Percentiles rank a stretch among this genome's conserved stretches.
phyloP scores from a whole-genome alignment of 1,140 invertebrate genomes.

The Zophobas morio region DNA sequence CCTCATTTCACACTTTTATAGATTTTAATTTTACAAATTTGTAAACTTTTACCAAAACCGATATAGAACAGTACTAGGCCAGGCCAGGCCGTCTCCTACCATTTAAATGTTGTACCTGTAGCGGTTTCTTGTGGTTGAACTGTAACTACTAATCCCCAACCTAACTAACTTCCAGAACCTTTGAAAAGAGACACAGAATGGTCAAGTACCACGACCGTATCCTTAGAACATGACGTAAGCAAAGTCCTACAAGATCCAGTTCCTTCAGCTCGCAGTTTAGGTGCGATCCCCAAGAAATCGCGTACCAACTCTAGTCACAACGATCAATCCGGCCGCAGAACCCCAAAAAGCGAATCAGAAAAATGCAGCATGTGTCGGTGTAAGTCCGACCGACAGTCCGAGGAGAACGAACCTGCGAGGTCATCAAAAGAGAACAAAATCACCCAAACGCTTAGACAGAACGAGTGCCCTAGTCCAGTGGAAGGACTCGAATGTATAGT shows the following conservation, averaged over 20 bases:
- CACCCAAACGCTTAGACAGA: conserved; percentile 59
- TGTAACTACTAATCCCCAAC: background rate
- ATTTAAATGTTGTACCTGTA: too few relatives aligned
- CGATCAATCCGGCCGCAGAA: conserved; percentile 52
- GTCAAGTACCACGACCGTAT: conserved; percentile 71
- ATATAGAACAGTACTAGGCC: too few relatives aligned
- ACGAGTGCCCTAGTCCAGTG: conserved; percentile 55
- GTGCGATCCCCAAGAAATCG: conserved; percentile 81
- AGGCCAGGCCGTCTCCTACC: too few relatives aligned
- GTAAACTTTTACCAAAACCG: too few relatives aligned
- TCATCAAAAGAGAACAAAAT: conserved; percentile 64
- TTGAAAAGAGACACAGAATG: conserved; percentile 71
- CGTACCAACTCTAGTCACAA: conserved; percentile 60
- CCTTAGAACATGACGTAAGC: conserved; percentile 71
- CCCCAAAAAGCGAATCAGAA: conserved; percentile 65
- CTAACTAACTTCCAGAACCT: conserved; percentile 54
- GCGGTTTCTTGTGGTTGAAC: background rate
- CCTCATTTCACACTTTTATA: too few relatives aligned
- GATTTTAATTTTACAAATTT: too few relatives aligned
- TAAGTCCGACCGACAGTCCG: conserved; percentile 30
- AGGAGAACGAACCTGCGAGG: conserved; percentile 37
- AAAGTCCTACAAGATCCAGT: conserved; percentile 66
- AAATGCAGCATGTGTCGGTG: conserved; percentile 60
- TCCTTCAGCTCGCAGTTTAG: conserved; percentile 71
- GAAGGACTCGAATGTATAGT: conserved; percentile 65